Conservation (phyloP, 2,888 invertebrate species). For the Eristalinus aeneus region DNA sequence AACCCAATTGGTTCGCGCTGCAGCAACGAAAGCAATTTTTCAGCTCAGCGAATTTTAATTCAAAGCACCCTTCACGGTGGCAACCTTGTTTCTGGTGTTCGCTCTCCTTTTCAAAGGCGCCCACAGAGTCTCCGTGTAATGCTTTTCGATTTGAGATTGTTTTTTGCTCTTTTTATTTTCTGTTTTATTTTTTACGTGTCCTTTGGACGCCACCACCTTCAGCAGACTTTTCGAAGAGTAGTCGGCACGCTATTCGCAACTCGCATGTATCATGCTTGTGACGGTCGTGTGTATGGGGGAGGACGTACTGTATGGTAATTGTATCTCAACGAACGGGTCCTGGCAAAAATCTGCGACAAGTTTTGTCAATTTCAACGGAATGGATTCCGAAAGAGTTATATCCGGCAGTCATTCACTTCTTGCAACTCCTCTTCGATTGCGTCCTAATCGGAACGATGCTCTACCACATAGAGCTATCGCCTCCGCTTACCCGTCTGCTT, state of each 20-base stretch:
- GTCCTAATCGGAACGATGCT: slow-evolving; percentile 54
- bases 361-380: slow-evolving; percentile 61
- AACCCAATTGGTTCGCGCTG: slow-evolving; percentile 59
- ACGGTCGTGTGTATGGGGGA: slow-evolving; percentile 40
- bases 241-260: slow-evolving; percentile 52
- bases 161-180: neutral
- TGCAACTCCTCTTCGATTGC: slow-evolving; percentile 24
- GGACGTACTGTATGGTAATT: slow-evolving; percentile 39
- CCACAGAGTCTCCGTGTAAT: slow-evolving; percentile 28
- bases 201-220: slow-evolving; percentile 35
- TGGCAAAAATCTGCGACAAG: slow-evolving; percentile 53
- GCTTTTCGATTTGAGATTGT: slow-evolving; percentile 53
- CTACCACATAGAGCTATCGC: slow-evolving; percentile 30
- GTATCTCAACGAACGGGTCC: slow-evolving; percentile 57
- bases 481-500: slow-evolving; percentile 2
- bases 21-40: slow-evolving; percentile 79
- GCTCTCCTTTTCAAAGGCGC: neutral
- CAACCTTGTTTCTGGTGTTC: slow-evolving; percentile 7
- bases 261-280: slow-evolving; percentile 47
- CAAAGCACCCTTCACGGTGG: slow-evolving; percentile 72
- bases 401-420: slow-evolving; percentile 54
- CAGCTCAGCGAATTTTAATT: slow-evolving; percentile 81
- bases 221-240: slow-evolving; percentile 47
- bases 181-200: slow-evolving; percentile 14
- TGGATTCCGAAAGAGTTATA: slow-evolving; percentile 57